Evolutionary conservation across 92 coral and sea anemone genomes (phyloP), one percentile per base, ranked within the genome.

Genomic region (Porites rus): DNA sequence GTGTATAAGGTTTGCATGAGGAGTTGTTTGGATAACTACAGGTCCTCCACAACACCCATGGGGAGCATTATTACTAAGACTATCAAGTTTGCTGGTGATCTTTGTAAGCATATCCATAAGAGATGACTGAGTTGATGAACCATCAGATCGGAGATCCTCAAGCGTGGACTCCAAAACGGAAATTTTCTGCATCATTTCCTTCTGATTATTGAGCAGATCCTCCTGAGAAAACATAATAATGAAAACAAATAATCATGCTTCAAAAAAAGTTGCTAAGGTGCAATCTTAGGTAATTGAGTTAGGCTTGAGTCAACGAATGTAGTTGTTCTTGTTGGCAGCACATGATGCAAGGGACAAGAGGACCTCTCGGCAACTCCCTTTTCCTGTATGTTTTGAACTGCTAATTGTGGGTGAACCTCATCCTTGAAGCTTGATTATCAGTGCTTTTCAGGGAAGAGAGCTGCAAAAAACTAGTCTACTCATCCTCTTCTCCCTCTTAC

Each of bases 61-160:
- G 18, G 76, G n/a, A 22, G 77, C 6, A 9, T 24, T 56, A n/a
- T 68, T 77, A 20, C 62, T 11, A 59, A 85, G 83, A 21, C 68
- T 5, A 53, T 76, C 83, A 10, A 85, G 58, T 78, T 43, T 66
- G 51, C 20, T 60, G 65, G 53, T 68, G 4, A 85, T 75, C 18
- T 65, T 66, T 16, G 19, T 51, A 17, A 85, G 65, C 28, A 85
- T 46, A 13, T 85, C 83, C 78, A 70, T 85, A 76, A 95, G 92
- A 91, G 98, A 81, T 75, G 90, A 58, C 58, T 63, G 90, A 22
- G 88, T 70, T 50, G 82, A 69, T 8, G 69, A 69, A 18, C 75
- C 76, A 76, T 68, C 53, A 43, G 89, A 54, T 53, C 59, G 77
- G 3, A 90, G 74, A 60, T 90, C 82, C 52, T 90, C 93, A n/a